These are phyloP conservation scores for Coptodon bakossiorum DNA, from an alignment of 2,113 vertebrate species.

Conservation along the genomic window DNA sequence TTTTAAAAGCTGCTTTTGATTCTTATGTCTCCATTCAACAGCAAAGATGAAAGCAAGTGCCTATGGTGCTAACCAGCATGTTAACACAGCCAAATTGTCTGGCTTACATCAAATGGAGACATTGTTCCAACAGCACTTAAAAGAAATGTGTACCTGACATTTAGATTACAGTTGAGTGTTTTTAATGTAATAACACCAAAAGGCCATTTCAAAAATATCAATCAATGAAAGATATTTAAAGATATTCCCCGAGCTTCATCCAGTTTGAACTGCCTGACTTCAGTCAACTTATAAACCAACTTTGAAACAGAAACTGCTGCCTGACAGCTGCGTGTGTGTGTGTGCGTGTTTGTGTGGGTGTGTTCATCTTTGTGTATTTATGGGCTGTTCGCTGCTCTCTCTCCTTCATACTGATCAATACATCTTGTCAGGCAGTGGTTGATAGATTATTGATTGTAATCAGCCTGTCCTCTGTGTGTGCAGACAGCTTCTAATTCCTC, in stretches of 20 bases:
- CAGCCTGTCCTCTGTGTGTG: constrained; percentile 40
- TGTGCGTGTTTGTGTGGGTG: background rate
- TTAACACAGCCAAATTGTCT: background rate
- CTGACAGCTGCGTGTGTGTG: background rate
- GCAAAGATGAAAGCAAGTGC: background rate
- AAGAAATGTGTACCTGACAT: background rate
- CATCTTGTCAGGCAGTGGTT: constrained; percentile 44
- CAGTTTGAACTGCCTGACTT: background rate
- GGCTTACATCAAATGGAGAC: background rate
- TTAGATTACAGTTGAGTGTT: background rate
- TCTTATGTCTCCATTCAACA: background rate
- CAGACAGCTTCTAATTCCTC: constrained; percentile 51
- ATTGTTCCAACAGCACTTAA: background rate
- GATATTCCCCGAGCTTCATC: background rate
- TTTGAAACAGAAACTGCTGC: background rate
- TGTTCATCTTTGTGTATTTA: background rate
- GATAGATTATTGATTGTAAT: constrained; percentile 63
- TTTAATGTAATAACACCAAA: background rate
- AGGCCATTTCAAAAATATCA: background rate
- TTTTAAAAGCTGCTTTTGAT: background rate
- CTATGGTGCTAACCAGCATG: background rate
- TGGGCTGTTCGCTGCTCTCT: background rate
- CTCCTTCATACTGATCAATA: constrained; percentile 32
- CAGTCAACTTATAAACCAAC: background rate
- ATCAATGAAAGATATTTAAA: background rate